A percentile compares a stretch with the other conserved stretches of the same genome.
phyloP scores from a whole-genome alignment of 2,113 vertebrate genomes.

The Gymnocephalus cernua region DNA sequence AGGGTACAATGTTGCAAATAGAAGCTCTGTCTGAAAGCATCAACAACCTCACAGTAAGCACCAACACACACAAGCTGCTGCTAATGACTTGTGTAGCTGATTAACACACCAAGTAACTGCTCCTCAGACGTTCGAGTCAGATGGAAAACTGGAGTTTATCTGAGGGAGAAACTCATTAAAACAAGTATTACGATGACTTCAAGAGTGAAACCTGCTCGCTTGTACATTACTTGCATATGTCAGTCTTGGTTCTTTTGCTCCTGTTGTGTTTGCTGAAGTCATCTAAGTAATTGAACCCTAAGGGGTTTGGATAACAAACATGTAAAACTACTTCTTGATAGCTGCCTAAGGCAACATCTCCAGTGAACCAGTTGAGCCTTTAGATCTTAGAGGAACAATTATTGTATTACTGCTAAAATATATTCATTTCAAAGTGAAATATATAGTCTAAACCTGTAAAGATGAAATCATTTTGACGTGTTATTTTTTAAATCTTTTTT shows the following conservation, averaged over 20 bases:
- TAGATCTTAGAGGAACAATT: not conserved
- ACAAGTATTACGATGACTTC: not conserved
- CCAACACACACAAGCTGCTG: constrained; percentile 47
- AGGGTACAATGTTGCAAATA: constrained; percentile 90
- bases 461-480: not conserved
- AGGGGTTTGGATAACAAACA: constrained; percentile 20
- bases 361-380: not conserved
- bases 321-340: not conserved
- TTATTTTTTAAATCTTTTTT: not conserved
- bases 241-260: constrained; percentile 13
- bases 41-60: constrained; percentile 92
- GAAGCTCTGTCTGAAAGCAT: constrained; percentile 94
- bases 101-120: constrained; percentile 24
- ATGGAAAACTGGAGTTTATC: constrained; percentile 19
- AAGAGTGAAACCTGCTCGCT: constrained; percentile 9
- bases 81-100: constrained; percentile 46
- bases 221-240: constrained; percentile 8
- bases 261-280: constrained; percentile 26
- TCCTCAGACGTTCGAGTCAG: constrained; percentile 25
- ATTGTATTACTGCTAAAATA: not conserved
- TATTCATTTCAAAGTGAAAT: not conserved
- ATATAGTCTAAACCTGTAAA: not conserved
- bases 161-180: constrained; percentile 3
- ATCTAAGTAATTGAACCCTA: not conserved
- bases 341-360: not conserved